A percentile compares a stretch with the other conserved stretches of the same genome.
Conservation (phyloP, 2,797 vertebrate species). For the Ctenochaetus hawaiiensis region DNA sequence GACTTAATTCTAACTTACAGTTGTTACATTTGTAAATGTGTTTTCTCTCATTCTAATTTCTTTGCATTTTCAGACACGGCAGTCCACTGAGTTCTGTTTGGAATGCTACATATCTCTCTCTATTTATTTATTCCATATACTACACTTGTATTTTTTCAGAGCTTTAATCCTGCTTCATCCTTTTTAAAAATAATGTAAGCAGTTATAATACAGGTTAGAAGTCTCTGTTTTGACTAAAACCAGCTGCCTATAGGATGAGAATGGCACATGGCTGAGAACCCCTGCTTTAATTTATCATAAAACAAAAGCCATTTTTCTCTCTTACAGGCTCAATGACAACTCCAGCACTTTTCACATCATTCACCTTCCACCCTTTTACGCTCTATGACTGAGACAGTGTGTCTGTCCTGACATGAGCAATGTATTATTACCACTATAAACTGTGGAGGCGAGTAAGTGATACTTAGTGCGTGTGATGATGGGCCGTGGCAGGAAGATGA, state of each 20-base stretch:
- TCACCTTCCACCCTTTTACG: slow-evolving; percentile 33
- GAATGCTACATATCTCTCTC: neutral
- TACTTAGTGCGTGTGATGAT: slow-evolving; percentile 53
- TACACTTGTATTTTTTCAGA: neutral
- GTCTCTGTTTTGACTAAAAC: neutral
- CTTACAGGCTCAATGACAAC: slow-evolving; percentile 26
- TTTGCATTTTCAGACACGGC: neutral
- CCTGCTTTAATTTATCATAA: slow-evolving; percentile 36
- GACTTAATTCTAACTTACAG: neutral
- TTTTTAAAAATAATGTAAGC: neutral
- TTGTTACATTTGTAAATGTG: no score
- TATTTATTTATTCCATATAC: neutral
- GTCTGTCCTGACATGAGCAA: slow-evolving; percentile 52
- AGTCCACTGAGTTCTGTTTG: neutral
- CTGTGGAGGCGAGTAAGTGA: slow-evolving; percentile 46
- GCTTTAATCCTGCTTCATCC: neutral
- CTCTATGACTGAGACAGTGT: slow-evolving; percentile 19
- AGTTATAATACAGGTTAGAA: neutral
- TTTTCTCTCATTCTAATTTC: neutral
- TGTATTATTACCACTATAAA: slow-evolving; percentile 56
- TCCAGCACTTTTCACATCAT: slow-evolving; percentile 41
- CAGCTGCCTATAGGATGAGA: neutral
- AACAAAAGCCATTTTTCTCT: slow-evolving; percentile 46
- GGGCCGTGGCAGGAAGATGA: slow-evolving; percentile 81
- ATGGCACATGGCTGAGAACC: neutral